Evolutionary conservation across 2,888 invertebrate species (phyloP), one percentile per base, ranked within the genome.

Genomic region (Automeris io): DNA sequence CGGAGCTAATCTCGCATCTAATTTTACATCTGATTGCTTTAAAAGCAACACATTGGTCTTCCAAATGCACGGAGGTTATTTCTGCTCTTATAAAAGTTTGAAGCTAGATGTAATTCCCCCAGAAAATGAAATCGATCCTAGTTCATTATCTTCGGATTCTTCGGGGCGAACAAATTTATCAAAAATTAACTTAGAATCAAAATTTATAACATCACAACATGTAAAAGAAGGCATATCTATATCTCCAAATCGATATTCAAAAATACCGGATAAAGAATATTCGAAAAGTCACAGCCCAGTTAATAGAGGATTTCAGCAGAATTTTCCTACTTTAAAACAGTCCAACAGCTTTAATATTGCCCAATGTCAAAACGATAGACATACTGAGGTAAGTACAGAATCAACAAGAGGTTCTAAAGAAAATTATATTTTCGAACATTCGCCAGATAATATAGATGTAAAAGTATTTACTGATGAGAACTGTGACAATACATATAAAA

Each of bases 31-130:
- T 2, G 88, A 88, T 39, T 88, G 91, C 55, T 91, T 94, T 53
- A 89, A 89, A 64, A 82, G 89, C 45, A 94, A 95, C 68, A 91
- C 94, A 31, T 77, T 96, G 54, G 91, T 97, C 54, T 95, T 97
- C 73, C 92, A 94, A 81, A 91, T 97, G 89, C 93, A 93, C 46
- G 95, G 95, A 23, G 96, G 96, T 2, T 94, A 91, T 61, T 97
- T 96, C 68, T 93, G 93, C 24, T 90, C 90, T 0, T 87, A 87
- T 47, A 86, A 81, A 66, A 87, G 86, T 58, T 63, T 88, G 2
- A 80, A 82, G 60, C 57, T 90, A 26, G 88, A 88, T 43, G 63
- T 85, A 1, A 85, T 86, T 16, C 85, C 85, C 0, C 70, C 80
- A 0, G 85, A 85, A 51, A 79, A 83, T 24, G 83, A 82, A 45